Base-by-base conservation (phyloP, 1,140 invertebrate genomes). In the Heliconius melpomene region DNA sequence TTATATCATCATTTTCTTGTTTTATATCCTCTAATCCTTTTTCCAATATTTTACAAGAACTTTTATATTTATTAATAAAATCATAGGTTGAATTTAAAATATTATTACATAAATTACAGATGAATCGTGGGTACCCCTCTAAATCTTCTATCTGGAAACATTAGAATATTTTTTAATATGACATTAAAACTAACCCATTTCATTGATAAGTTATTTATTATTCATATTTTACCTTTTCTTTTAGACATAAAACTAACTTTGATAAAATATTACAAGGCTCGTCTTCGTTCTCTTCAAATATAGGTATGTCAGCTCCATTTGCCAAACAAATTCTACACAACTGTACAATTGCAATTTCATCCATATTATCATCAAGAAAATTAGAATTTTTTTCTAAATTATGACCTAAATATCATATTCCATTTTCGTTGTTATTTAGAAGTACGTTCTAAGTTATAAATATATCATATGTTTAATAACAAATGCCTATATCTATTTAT, bases 251-350 rank as follows among this genome's bases (percentile, higher is more conserved):
- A 54, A 79, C 78, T 72, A 93, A 72, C 82, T 90, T 93, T 52
- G 76, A 72, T 74, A 83, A 75, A 78, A 90, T 84, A 79, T 77
- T 81, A 36, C 20, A 74, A 29, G 77, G 74, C 78, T 84, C 78
- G 32, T 81, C 50, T 66, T 82, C 77, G 38, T 73, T 80, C 23
- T 83, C 85, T 76, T 89, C 87, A 87, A 94, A 94, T 80, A 94
- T 85, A 57, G 89, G 86, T 72, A 87, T 71, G 38, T 71, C 86
- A 11, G 92, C 91, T 74, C 88, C 90, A 81, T 86, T 81, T 79
- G 84, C 79, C 32, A 93, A 83, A 82, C 92, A 93, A 72, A 93
- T 89, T 85, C 92, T 85, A 80, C 92, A 93, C 57, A 91, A 83
- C 82, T 72, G 77, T 70, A 74, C 18, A n/a, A 26, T 75, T 29